A percentile compares a stretch with the other conserved stretches of the same genome.
Evolutionary conservation across 2,888 invertebrate genomes (phyloP).

Genomic region (Himalopsyche kuldschensis): DNA sequence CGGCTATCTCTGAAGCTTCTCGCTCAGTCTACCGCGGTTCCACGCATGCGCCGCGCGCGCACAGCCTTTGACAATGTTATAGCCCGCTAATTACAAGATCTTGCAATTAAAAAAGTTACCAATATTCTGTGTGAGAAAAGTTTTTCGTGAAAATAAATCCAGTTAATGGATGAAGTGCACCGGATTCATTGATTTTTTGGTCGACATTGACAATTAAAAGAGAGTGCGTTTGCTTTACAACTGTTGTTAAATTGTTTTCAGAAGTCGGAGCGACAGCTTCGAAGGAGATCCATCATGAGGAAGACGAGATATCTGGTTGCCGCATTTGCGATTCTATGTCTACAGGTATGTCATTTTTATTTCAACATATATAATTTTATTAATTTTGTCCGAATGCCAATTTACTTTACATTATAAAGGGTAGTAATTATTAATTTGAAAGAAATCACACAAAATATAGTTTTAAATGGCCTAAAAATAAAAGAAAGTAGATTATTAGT

Average conservation of each 20-base stretch:
- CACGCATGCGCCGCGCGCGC: constrained; percentile 29
- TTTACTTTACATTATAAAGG: background rate
- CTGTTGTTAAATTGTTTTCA: constrained; percentile 43
- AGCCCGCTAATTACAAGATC: background rate
- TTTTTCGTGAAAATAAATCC: background rate
- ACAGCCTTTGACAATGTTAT: constrained; percentile 5
- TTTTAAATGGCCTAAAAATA: too few relatives aligned
- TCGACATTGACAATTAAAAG: background rate
- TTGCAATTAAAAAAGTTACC: background rate
- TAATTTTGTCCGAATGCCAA: background rate
- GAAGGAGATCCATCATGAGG: constrained; percentile 56
- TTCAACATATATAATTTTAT: background rate
- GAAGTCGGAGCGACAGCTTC: constrained; percentile 54
- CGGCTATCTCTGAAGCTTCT: background rate
- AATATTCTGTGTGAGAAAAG: background rate
- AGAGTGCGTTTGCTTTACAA: constrained; percentile 12
- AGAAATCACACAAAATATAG: background rate
- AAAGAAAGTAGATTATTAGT: too few relatives aligned
- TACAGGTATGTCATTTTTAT: constrained; percentile 49
- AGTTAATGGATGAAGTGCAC: background rate
- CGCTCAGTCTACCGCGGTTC: constrained; percentile 25
- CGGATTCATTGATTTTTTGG: background rate
- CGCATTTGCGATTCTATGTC: constrained; percentile 54
- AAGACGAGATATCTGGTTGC: constrained; percentile 54
- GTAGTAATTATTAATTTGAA: background rate